Evolutionary conservation across 2,888 invertebrate species (phyloP), one percentile per base, ranked within the genome.

Genomic region (Fragum fragum): DNA sequence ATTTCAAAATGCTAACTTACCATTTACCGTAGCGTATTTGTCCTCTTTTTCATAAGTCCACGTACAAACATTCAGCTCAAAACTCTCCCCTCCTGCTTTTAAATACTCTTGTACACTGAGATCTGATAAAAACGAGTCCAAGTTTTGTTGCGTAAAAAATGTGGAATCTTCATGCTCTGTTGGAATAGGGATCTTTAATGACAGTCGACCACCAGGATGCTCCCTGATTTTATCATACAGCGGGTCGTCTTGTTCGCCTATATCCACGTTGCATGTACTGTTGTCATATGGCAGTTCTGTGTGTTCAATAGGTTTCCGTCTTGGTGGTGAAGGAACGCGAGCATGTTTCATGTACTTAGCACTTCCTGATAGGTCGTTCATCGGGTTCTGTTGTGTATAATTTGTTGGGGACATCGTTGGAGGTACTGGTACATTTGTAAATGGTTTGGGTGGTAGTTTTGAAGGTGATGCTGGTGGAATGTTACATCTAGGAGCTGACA

Each of bases 21-120:
- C 14, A 1, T 66, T 23, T 21, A 66, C 42, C 6, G 21, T 42
- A 57, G 68, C 68, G 28, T 78, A 78, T 5, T 68, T 39, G 5
- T 66, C 42, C 23, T 73, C 55, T 29, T 68, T 73, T 32, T 78
- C 68, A 32, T 78, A 78, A 16, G 57, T 73, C 78, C 78, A 78
- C 14, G 66, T 73, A 36, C 73, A 73, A 11, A 78, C 73, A 47
- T 39, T 78, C n/a, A 78, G 42, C 32, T 73, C 78, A 47, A 78
- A 78, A 28, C 59, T 36, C 26, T 78, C 73, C 0, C 78, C 78
- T 3, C 66, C 66, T 0, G 66, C 23, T 21, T 21, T 36, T 18
- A 66, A 42, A 66, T 66, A 66, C 42, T 66, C 2, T 23, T 66
- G 66, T 16, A 66, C 42, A 39, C 26, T 42, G 66, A 36, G n/a